phyloP scores from a whole-genome alignment of 2,888 invertebrate genomes.

The Synanthedon andrenaeformis region DNA sequence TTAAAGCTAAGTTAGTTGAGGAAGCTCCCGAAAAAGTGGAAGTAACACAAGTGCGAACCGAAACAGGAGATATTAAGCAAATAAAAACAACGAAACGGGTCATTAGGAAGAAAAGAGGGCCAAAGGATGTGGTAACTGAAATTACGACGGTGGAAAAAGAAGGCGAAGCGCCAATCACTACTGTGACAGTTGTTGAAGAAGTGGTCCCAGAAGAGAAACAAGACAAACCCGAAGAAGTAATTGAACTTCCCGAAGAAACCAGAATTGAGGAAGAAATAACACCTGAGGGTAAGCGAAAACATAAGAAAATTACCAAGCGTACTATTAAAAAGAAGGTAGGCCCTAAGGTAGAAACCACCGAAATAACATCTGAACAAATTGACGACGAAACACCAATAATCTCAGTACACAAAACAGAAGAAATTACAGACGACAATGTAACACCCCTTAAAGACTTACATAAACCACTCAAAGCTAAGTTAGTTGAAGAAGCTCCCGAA shows the following conservation, averaged over 20 bases:
- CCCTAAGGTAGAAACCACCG: constrained; percentile 32
- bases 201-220: constrained; percentile 14
- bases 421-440: constrained; percentile 10
- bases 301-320: constrained; percentile 20
- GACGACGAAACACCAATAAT: constrained; percentile 14
- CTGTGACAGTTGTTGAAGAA: constrained; percentile 8
- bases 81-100: constrained; percentile 25
- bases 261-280: constrained; percentile 13
- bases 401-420: constrained; percentile 25
- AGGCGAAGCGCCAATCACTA: constrained; percentile 14
- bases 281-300: constrained; percentile 17
- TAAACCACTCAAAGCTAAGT: constrained; percentile 13
- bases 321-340: constrained; percentile 29
- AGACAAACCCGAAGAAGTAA: constrained; percentile 11
- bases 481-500: constrained; percentile 23
- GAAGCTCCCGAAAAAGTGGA: constrained; percentile 41
- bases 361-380: constrained; percentile 37
- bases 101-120: constrained; percentile 28
- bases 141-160: constrained; percentile 23
- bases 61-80: constrained; percentile 19
- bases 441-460: constrained; percentile 8
- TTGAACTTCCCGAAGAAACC: constrained; percentile 35
- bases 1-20: constrained; percentile 10
- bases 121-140: constrained; percentile 28
- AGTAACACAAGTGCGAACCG: constrained; percentile 27